phyloP scores from a whole-genome alignment of 2,113 vertebrate species.

The Rhadina sibilatrix region DNA sequence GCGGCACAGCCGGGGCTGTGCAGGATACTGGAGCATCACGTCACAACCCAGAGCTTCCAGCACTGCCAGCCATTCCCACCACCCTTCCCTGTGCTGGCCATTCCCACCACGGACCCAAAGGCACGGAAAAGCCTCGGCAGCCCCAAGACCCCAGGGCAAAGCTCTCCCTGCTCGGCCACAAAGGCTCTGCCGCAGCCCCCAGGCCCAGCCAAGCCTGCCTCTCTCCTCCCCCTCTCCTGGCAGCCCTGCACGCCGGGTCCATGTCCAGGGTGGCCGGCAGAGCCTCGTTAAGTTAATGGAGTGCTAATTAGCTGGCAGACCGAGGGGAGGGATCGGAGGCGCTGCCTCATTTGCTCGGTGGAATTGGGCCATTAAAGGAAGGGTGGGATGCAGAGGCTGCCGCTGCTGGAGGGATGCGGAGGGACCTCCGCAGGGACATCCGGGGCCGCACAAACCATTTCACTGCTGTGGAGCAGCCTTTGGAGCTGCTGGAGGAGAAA shows the following conservation, averaged over 20 bases:
- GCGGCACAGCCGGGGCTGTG: fast-evolving
- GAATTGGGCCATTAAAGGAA: conserved; percentile 51
- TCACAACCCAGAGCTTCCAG: background rate
- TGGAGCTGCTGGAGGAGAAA: fast-evolving
- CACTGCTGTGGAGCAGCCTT: fast-evolving
- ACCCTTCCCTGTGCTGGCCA: fast-evolving
- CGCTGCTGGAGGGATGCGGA: background rate
- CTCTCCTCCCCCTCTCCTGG: background rate
- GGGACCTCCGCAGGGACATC: background rate
- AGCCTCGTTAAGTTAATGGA: conserved; percentile 68
- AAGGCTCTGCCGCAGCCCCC: background rate
- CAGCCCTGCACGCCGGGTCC: background rate
- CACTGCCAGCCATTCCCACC: fast-evolving
- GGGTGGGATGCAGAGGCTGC: background rate
- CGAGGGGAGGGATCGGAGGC: conserved; percentile 9
- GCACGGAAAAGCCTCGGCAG: background rate
- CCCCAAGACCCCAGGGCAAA: fast-evolving
- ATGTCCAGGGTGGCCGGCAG: background rate
- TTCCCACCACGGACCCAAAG: fast-evolving
- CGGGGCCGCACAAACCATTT: background rate
- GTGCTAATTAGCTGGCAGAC: conserved; percentile 68
- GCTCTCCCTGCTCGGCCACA: background rate
- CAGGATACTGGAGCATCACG: background rate
- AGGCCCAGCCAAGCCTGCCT: background rate
- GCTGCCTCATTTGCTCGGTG: conserved; percentile 55